These are phyloP conservation scores for Numenius phaeopus DNA, from an alignment of 2,797 vertebrate species.

Conservation along the genomic window DNA sequence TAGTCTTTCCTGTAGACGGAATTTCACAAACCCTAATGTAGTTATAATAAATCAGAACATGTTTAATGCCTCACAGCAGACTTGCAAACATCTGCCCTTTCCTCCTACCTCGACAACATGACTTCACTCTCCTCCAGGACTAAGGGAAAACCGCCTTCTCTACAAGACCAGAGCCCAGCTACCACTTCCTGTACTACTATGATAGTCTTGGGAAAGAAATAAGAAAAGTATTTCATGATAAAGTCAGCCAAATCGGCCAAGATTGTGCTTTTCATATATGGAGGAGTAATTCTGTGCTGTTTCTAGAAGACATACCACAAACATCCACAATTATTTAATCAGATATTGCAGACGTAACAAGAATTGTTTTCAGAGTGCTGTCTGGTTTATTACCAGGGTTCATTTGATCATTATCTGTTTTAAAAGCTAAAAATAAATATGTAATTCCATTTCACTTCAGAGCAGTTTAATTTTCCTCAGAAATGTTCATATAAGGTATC, in stretches of 20 bases:
- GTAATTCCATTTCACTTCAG: not conserved
- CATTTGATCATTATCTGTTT: not conserved
- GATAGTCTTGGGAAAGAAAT: not conserved
- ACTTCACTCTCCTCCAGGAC: not conserved
- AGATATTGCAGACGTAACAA: not conserved
- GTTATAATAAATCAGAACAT: not conserved
- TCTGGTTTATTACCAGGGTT: not conserved
- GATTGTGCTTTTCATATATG: not conserved
- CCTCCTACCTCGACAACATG: not conserved
- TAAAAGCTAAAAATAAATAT: not conserved
- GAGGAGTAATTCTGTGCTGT: not conserved
- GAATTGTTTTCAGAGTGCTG: not conserved
- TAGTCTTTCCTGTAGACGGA: not conserved
- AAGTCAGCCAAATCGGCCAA: not conserved
- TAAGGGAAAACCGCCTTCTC: not conserved
- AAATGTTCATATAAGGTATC: not conserved
- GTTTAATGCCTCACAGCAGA: not conserved
- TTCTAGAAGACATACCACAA: not conserved
- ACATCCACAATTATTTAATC: not conserved
- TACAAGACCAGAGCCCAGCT: not conserved
- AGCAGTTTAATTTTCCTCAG: not conserved
- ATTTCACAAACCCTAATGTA: not conserved
- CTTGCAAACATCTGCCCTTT: not conserved
- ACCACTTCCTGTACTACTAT: not conserved
- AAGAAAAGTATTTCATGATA: not conserved